phyloP scores from a whole-genome alignment of 2,888 invertebrate genomes.

The Dinocampus coccinellae region DNA sequence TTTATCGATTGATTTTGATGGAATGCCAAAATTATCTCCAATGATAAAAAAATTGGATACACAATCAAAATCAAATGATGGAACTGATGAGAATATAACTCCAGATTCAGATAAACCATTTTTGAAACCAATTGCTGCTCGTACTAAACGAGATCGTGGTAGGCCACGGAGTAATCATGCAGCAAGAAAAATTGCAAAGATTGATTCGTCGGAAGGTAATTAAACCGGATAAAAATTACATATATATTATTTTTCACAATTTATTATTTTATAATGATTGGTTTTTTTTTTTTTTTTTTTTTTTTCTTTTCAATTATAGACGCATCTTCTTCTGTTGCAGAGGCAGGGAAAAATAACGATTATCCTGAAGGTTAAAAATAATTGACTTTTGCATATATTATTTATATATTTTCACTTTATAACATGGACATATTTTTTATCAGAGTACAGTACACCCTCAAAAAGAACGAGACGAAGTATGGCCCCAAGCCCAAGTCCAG shows the following conservation, averaged over 20 bases:
- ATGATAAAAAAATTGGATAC: constrained; percentile 56
- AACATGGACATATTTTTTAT: constrained; percentile 28
- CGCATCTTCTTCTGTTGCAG: constrained; percentile 55
- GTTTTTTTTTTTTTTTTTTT: background rate
- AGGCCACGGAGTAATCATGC: constrained; percentile 52
- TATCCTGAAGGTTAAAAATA: constrained; percentile 60
- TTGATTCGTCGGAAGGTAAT: constrained; percentile 58
- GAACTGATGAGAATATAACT: constrained; percentile 54
- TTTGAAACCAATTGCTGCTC: constrained; percentile 58
- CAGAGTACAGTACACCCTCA: constrained; percentile 57
- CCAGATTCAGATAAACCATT: constrained; percentile 61
- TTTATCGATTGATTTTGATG: constrained; percentile 59
- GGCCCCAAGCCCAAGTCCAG: constrained; percentile 67
- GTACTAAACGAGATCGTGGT: constrained; percentile 58
- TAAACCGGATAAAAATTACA: background rate
- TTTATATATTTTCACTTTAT: constrained; percentile 9
- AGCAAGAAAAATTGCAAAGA: constrained; percentile 60
- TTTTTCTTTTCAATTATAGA: constrained; percentile 50
- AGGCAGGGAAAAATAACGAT: constrained; percentile 60
- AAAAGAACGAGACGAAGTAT: constrained; percentile 64
- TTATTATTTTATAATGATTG: too few relatives aligned
- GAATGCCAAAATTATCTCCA: constrained; percentile 66
- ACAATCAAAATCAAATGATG: constrained; percentile 51
- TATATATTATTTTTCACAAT: too few relatives aligned
- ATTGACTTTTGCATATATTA: background rate